Evolutionary conservation across 2,797 vertebrate species (phyloP).

Genomic region (Antrozous pallidus): DNA sequence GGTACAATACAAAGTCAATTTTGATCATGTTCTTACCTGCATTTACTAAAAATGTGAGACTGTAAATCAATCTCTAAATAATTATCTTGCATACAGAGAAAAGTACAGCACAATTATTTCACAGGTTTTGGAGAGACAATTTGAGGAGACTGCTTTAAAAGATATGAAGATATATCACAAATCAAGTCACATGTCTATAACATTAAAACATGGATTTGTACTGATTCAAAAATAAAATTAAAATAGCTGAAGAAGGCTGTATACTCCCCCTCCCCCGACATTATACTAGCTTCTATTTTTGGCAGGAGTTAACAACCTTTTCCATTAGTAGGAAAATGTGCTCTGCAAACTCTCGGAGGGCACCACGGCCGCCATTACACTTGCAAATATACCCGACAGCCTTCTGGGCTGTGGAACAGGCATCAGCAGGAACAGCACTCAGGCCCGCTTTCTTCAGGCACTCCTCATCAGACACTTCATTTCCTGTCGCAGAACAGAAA

Average conservation of each 20-base stretch:
- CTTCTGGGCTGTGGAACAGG: conserved; percentile 82
- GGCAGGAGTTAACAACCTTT: conserved; percentile 84
- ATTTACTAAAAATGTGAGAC: conserved; percentile 64
- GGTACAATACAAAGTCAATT: conserved; percentile 64
- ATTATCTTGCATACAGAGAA: conserved; percentile 44
- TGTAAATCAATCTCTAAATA: conserved; percentile 35
- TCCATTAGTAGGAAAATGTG: conserved; percentile 88
- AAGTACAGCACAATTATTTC: conserved; percentile 54
- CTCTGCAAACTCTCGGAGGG: conserved; percentile 90
- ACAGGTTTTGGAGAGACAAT: conserved; percentile 22
- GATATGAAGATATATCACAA: conserved; percentile 47
- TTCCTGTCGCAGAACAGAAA: conserved; percentile 81
- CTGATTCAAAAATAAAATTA: conserved; percentile 33
- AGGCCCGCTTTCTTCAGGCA: conserved; percentile 89
- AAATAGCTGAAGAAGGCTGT: background rate
- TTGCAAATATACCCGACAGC: conserved; percentile 89
- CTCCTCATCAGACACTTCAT: conserved; percentile 85
- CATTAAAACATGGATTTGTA: conserved; percentile 42
- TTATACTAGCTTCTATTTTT: conserved; percentile 70
- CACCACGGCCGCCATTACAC: conserved; percentile 84
- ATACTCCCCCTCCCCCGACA: background rate
- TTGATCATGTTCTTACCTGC: conserved; percentile 52
- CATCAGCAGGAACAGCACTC: conserved; percentile 87
- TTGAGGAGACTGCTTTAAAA: conserved; percentile 44
- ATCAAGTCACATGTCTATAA: conserved; percentile 48